Base-by-base conservation (phyloP, 2,113 vertebrate genomes). In the Alethe diademata region DNA sequence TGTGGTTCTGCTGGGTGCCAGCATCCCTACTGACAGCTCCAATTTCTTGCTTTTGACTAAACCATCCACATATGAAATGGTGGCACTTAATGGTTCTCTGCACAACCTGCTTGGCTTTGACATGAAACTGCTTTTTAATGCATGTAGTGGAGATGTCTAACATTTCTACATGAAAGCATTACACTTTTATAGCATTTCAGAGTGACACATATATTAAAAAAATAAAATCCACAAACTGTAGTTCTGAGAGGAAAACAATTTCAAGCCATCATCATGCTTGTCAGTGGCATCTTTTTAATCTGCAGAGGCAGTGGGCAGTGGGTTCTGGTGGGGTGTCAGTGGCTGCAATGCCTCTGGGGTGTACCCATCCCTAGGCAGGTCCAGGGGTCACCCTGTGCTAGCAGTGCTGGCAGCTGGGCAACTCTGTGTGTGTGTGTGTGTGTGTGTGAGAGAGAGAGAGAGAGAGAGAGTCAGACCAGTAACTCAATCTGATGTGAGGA, bases 11-110 rank as follows among this genome's bases (percentile, higher is more conserved):
- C 53, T 56, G 69, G 31, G 23, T 82, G 64, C 60, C 72, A 88
- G 75, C 78, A 86, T 88, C 40, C 35, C 60, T 76, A 50, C 57
- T 88, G 93, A 95, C 78, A 88, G 72, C 65, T 96, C n/a, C 48
- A 36, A 31, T 94, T 91, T 91, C 50, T 67, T 56, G 83, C 60
- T 90, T 75, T 83, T 33, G 35, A 90, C 60, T 83, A 64, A 90
- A n/a, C 42, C 66, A 80, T 71, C 43, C 2, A 0, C 67, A 47
- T 26, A 43, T 3, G 38, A 81, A 95, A 88, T 38, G 29, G 31
- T 89, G 69, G n/a, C 56, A 65, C 76, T 75, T 90, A 64, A 58
- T 40, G 56, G 48, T 79, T 96, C 56, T 51, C 79, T 3, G 13
- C 51, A 62, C 74, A 87, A 10, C 80, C 51, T 56, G 25, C 53